Conservation (phyloP, 2,797 vertebrate species). For the Fundulus diaphanus region DNA sequence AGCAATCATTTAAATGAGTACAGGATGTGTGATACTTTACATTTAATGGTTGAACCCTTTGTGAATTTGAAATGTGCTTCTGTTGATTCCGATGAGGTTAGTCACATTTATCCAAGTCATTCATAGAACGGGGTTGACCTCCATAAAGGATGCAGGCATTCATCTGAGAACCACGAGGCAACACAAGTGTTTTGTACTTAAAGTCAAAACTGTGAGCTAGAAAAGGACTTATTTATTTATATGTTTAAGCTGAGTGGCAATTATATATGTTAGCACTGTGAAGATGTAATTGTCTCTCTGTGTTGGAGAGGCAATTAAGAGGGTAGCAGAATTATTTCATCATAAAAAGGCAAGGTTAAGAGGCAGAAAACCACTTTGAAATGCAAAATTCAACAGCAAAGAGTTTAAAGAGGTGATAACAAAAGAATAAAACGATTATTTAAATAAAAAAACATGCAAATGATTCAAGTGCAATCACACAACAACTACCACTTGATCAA, state of each 20-base stretch:
- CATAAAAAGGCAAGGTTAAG: slow-evolving; percentile 1
- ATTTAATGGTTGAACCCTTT: slow-evolving; percentile 26
- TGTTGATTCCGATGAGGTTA: not conserved
- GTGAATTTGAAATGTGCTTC: not conserved
- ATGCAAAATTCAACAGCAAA: not conserved
- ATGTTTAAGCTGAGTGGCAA: slow-evolving; percentile 1
- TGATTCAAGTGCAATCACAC: not conserved
- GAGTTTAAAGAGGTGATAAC: not conserved
- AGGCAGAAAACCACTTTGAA: not conserved
- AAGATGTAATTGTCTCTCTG: not conserved
- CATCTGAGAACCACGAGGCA: not conserved
- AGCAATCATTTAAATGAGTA: too few species aligned
- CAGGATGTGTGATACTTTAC: too few species aligned
- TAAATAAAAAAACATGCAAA: not conserved
- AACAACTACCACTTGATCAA: slow-evolving; percentile 1
- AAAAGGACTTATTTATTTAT: not conserved
- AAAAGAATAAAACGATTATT: not conserved
- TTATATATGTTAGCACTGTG: not conserved
- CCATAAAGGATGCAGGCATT: not conserved
- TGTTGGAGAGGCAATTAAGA: not conserved
- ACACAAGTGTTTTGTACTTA: not conserved
- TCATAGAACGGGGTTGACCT: not conserved
- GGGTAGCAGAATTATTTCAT: slow-evolving; percentile 5
- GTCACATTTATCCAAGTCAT: not conserved
- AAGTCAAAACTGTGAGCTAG: not conserved